Percentiles rank a stretch among this genome's conserved stretches.
Conservation (phyloP, 1,140 invertebrate species). For the Drosophila orena region DNA sequence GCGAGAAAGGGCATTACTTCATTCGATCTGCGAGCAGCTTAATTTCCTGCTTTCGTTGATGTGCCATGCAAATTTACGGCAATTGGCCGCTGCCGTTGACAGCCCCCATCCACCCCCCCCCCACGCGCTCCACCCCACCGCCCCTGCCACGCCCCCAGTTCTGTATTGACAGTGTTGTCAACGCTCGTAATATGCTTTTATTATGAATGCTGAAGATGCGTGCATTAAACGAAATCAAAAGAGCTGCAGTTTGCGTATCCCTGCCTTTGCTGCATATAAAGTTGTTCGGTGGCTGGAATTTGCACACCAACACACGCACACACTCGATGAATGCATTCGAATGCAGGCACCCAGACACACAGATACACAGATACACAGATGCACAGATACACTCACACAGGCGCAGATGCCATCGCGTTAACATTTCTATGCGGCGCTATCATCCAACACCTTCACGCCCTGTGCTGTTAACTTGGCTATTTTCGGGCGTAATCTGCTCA, state of each 20-base stretch:
- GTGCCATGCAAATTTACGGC: constrained; percentile 72
- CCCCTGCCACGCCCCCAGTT: constrained; percentile 2
- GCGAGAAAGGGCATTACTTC: not conserved
- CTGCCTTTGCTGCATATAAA: constrained; percentile 57
- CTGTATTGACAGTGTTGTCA: constrained; percentile 78
- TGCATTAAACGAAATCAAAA: constrained; percentile 71
- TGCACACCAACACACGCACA: constrained; percentile 32
- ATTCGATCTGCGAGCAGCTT: constrained; percentile 13
- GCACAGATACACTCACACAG: constrained; percentile 8
- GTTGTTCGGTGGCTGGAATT: constrained; percentile 68
- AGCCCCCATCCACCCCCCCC: constrained; percentile 13
- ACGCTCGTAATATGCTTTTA: constrained; percentile 75
- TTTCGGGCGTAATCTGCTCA: not conserved
- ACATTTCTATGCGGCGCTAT: constrained; percentile 71
- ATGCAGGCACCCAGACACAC: constrained; percentile 30
- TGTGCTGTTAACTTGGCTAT: constrained; percentile 10
- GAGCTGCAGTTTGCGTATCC: constrained; percentile 35
- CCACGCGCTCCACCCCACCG: too few relatives aligned
- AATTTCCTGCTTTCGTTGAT: constrained; percentile 55
- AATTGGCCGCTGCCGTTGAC: constrained; percentile 72
- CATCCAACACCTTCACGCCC: constrained; percentile 61
- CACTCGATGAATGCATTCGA: constrained; percentile 13
- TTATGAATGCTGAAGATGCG: constrained; percentile 63
- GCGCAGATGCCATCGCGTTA: constrained; percentile 48
- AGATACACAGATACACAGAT: not conserved